Base-by-base conservation (phyloP, 1,140 invertebrate species). In the Micrasema longulum region DNA sequence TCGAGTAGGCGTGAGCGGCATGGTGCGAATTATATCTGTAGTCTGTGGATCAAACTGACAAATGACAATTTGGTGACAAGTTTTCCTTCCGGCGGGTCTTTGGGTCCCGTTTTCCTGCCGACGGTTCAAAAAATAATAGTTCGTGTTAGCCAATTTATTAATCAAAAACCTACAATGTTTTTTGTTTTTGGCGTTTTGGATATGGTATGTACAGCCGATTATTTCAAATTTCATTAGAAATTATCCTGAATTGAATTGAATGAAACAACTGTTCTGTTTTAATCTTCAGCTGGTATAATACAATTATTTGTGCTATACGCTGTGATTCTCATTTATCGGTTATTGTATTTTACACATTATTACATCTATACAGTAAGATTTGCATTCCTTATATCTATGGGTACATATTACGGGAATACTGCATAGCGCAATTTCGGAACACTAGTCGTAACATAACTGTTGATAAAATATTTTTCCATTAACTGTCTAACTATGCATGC, bases 181-280 rank as follows among this genome's bases (percentile, higher is more conserved):
- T 63, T 63, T 26, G 38, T 45, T 12, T 14, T 43, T 16, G 45
- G 43, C 38, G 45, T 63, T 35, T 63, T 45, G 38, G 38, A 63
- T 20, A 63, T 63, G 45, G 60, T 63, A 63, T 45, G 38, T 63
- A 63, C 16, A 16, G 16, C 47, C 16, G 47, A 48, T 48, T 9
- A 22, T 10, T 16, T 20, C 7, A 22, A 31, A 31, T 31, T 48
- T 16, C 7, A 9, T 20, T 48, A 11, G 5, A 48, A 48, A 10
- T 22, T 16, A 18, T 16, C 47, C 16, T 48, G 18, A 18, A 20
- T 16, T 22, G 16, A 48, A 18, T 48, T 10, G 11, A 10, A 4
- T 31, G 20, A 20, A n/a, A n/a, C n/a, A n/a, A n/a, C n/a, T n/a
- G n/a, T n/a, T n/a, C n/a, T n/a, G n/a, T n/a, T n/a, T n/a, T n/a